These are phyloP conservation scores for Teinopalpus imperialis DNA, from an alignment of 2,888 invertebrate species.

Conservation along the genomic window DNA sequence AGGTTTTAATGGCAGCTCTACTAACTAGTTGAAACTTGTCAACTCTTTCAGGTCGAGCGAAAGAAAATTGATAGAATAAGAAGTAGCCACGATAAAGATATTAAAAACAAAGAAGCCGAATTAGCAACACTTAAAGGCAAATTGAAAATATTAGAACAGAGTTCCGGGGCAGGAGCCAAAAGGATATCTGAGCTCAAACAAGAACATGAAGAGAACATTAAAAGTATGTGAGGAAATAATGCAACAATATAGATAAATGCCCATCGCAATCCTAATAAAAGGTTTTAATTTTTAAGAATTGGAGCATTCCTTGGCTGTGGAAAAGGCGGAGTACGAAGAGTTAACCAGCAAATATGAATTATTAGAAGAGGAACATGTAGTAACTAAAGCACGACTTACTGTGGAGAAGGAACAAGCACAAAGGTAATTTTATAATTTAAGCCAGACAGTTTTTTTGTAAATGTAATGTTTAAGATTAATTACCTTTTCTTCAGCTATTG, in stretches of 20 bases:
- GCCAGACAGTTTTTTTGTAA: too few relatives aligned
- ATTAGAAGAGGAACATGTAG: conserved; percentile 91
- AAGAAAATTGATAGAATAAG: conserved; percentile 86
- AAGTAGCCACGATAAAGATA: conserved; percentile 86
- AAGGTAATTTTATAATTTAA: conserved; percentile 77
- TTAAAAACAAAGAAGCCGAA: conserved; percentile 89
- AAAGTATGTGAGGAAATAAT: conserved; percentile 77
- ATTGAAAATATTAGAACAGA: conserved; percentile 84
- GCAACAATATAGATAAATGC: neutral
- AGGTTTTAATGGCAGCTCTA: too few relatives aligned
- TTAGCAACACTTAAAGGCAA: conserved; percentile 89
- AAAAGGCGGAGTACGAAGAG: conserved; percentile 89
- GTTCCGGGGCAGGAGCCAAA: conserved; percentile 83
- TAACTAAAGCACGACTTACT: conserved; percentile 90
- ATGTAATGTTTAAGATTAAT: too few relatives aligned
- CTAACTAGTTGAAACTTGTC: too few relatives aligned
- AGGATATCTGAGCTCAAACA: conserved; percentile 85
- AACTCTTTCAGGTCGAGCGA: conserved; percentile 77
- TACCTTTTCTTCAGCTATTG: too few relatives aligned
- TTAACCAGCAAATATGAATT: conserved; percentile 91
- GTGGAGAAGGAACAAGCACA: conserved; percentile 91
- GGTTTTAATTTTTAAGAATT: conserved; percentile 76
- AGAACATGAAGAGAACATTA: conserved; percentile 85
- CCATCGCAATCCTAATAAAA: neutral
- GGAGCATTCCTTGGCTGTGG: conserved; percentile 84